Conservation (phyloP, 2,888 invertebrate species). For the Smittia sp. region DNA sequence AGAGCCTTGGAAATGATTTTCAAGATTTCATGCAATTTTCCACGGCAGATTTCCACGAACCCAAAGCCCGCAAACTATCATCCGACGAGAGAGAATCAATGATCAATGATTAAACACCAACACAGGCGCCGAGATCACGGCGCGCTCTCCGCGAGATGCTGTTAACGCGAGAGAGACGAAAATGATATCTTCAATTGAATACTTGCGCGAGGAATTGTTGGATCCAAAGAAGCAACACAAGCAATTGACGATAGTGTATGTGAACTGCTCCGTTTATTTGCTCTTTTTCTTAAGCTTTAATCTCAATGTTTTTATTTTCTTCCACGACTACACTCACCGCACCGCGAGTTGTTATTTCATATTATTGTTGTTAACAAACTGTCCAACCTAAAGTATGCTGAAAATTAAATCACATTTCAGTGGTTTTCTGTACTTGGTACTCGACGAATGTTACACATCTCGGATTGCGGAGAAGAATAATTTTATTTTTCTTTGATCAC, state of each 20-base stretch:
- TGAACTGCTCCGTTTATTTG: slow-evolving; percentile 40
- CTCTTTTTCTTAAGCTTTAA: slow-evolving; percentile 42
- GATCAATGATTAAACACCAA: slow-evolving; percentile 25
- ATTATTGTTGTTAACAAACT: slow-evolving; percentile 42
- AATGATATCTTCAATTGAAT: slow-evolving; percentile 25
- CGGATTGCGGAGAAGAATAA: slow-evolving; percentile 38
- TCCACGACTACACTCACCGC: slow-evolving; percentile 33
- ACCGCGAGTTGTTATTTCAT: slow-evolving; percentile 34
- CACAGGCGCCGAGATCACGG: background rate
- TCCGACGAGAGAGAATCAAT: slow-evolving; percentile 28
- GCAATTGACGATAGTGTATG: slow-evolving; percentile 12
- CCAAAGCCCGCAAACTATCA: background rate
- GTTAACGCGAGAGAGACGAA: background rate
- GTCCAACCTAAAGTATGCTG: slow-evolving; percentile 45
- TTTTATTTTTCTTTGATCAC: background rate
- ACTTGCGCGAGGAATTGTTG: slow-evolving; percentile 9
- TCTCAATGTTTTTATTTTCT: slow-evolving; percentile 42
- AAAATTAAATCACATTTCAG: slow-evolving; percentile 45
- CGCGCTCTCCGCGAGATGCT: background rate
- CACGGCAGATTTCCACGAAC: background rate
- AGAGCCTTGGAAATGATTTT: background rate
- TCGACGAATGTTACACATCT: slow-evolving; percentile 42
- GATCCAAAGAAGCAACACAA: background rate
- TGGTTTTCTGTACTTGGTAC: slow-evolving; percentile 45
- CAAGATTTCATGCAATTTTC: background rate